Evolutionary conservation across 2,888 invertebrate species (phyloP).

Genomic region (Watsonalla cultraria): DNA sequence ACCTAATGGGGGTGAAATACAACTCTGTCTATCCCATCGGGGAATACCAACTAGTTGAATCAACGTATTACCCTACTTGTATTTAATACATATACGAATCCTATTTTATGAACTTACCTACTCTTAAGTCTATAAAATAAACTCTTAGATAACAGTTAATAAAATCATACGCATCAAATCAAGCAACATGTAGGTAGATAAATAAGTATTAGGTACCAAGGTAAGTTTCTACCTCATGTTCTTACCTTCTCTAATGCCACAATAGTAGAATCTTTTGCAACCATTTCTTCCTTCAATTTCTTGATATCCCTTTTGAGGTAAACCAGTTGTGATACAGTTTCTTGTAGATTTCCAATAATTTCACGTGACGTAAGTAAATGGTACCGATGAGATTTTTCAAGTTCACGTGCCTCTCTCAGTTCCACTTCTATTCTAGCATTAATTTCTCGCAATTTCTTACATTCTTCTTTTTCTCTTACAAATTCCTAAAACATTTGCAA

Average conservation of each 20-base stretch:
- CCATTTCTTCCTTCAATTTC: conserved; percentile 54
- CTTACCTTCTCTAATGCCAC: conserved; percentile 47
- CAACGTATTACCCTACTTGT: too few species aligned
- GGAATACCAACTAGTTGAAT: too few species aligned
- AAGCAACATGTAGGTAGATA: not conserved
- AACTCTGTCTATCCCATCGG: too few species aligned
- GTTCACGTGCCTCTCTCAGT: conserved; percentile 54
- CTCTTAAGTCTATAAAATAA: too few species aligned
- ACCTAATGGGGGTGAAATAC: too few species aligned
- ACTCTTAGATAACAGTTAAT: too few species aligned
- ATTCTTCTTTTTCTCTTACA: conserved; percentile 52
- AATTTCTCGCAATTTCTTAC: conserved; percentile 46
- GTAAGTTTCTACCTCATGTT: not conserved
- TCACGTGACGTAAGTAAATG: conserved; percentile 62
- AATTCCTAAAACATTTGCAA: conserved; percentile 36
- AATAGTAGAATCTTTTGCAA: conserved; percentile 41
- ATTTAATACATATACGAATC: too few species aligned
- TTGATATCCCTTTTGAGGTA: conserved; percentile 63
- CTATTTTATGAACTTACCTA: too few species aligned
- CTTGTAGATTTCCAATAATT: conserved; percentile 68
- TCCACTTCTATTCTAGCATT: conserved; percentile 56
- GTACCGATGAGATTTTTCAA: conserved; percentile 66
- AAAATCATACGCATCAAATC: too few species aligned
- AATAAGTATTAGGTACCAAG: not conserved
- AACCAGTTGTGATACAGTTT: conserved; percentile 64